phyloP scores from a whole-genome alignment of 2,797 vertebrate species.

The Lophotriccus pileatus region DNA sequence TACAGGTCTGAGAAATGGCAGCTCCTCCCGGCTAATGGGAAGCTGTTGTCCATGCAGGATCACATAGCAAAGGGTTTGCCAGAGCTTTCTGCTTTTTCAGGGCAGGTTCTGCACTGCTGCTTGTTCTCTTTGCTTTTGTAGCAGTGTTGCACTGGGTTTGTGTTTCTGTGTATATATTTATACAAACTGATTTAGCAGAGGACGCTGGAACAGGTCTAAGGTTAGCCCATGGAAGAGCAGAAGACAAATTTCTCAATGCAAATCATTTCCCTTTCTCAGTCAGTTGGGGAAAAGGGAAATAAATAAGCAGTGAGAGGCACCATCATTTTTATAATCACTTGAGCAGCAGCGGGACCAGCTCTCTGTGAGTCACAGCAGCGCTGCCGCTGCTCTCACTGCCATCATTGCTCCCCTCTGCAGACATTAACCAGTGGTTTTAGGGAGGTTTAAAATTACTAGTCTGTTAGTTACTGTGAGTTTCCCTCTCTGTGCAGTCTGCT shows the following conservation, averaged over 20 bases:
- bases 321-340: neutral
- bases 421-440: constrained; percentile 15
- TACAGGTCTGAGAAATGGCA: neutral
- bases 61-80: accelerated
- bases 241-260: neutral
- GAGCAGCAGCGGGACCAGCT: neutral
- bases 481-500: neutral
- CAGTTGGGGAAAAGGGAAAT: neutral
- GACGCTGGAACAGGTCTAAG: neutral
- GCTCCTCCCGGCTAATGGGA: neutral
- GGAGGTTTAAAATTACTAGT: constrained; percentile 26
- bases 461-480: neutral
- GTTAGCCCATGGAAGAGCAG: neutral
- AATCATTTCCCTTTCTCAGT: neutral
- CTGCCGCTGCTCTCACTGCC: neutral
- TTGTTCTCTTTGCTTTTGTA: neutral
- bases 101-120: neutral
- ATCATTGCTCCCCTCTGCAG: neutral
- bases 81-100: neutral
- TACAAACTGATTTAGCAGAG: neutral
- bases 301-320: neutral
- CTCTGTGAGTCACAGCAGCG: neutral
- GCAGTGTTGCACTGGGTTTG: neutral
- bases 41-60: neutral
- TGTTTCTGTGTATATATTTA: neutral